Conservation (phyloP, 2,113 vertebrate genomes). For the Accipiter virgatus region DNA sequence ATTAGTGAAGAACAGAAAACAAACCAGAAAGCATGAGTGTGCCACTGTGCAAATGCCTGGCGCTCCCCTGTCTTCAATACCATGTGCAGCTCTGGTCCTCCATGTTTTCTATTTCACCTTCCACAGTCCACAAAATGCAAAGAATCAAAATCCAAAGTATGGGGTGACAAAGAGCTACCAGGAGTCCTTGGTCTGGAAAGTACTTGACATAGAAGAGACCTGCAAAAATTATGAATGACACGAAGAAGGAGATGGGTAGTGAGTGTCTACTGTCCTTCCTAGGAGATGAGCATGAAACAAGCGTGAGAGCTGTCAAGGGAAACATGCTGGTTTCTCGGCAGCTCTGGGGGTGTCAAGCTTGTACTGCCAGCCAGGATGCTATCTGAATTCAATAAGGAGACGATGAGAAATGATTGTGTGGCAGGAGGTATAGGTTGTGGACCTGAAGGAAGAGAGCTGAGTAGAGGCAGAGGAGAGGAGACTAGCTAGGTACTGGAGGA, state of each 20-base stretch:
- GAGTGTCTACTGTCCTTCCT: not conserved
- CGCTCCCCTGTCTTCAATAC: not conserved
- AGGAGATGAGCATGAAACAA: not conserved
- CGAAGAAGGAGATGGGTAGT: not conserved
- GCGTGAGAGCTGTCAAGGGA: not conserved
- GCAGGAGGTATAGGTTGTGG: fast-evolving
- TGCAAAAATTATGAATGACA: not conserved
- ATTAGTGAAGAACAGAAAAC: not conserved
- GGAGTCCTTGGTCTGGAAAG: not conserved
- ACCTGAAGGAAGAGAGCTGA: not conserved
- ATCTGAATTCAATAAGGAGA: fast-evolving
- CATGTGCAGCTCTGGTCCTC: not conserved
- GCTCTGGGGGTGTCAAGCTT: not conserved
- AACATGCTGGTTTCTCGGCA: not conserved
- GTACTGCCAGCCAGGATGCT: not conserved
- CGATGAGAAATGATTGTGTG: not conserved
- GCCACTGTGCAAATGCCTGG: not conserved
- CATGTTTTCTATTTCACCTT: not conserved
- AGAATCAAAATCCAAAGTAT: not conserved
- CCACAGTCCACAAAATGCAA: not conserved
- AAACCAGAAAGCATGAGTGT: not conserved
- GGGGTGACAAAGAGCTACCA: not conserved
- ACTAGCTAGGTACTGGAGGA: not conserved
- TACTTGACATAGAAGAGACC: not conserved
- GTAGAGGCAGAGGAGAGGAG: not conserved